Percentiles rank a stretch among this genome's conserved stretches.
Conservation (phyloP, 2,797 vertebrate genomes). For the Gymnothorax javanicus region DNA sequence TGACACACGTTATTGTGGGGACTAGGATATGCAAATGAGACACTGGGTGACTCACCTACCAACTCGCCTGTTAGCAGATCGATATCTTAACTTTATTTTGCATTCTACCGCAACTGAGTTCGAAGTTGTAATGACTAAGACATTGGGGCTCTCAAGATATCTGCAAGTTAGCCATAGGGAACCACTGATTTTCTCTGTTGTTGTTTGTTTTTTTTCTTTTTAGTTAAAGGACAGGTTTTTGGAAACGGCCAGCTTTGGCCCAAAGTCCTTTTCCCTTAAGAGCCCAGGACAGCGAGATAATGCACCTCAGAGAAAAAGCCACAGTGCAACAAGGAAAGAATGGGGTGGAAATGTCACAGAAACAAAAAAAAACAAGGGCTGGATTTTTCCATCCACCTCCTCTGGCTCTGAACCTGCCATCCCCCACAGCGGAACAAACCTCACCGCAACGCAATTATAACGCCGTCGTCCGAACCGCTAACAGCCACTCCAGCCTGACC, state of each 20-base stretch:
- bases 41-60: too few species aligned
- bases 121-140: too few species aligned
- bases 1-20: too few species aligned
- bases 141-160: too few species aligned
- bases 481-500: not conserved
- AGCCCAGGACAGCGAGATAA: not conserved
- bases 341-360: not conserved
- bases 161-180: too few species aligned
- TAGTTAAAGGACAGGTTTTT: not conserved
- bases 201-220: too few species aligned
- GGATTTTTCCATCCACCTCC: not conserved
- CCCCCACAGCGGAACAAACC: not conserved
- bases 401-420: not conserved
- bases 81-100: too few species aligned
- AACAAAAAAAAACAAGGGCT: not conserved
- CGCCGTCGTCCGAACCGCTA: not conserved
- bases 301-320: conserved; percentile 1
- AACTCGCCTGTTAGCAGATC: too few species aligned
- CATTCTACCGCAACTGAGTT: too few species aligned
- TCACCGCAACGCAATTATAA: not conserved
- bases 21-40: too few species aligned
- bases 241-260: not conserved
- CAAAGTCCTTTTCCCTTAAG: not conserved
- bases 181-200: too few species aligned
- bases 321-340: conserved; percentile 9